A percentile compares a stretch with the other conserved stretches of the same genome.
phyloP scores from a whole-genome alignment of 2,797 vertebrate genomes.

The Thunnus albacares region DNA sequence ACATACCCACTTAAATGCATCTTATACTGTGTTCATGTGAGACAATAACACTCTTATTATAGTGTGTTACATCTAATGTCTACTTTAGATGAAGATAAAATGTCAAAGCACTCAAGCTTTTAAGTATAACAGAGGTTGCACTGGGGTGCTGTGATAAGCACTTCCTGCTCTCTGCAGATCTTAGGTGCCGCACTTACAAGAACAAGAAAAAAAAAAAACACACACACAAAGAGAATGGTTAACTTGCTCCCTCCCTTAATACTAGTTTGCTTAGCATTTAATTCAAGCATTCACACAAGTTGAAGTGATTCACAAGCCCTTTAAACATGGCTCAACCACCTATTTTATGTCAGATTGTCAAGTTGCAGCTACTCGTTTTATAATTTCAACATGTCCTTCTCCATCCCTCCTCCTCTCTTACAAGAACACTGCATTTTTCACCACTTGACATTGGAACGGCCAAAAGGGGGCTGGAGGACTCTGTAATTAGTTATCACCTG shows the following conservation, averaged over 20 bases:
- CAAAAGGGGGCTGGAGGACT: slow-evolving; percentile 40
- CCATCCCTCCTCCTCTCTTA: slow-evolving; percentile 27
- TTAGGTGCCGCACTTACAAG: slow-evolving; percentile 6
- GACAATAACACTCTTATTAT: slow-evolving; percentile 5
- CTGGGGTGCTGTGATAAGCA: slow-evolving; percentile 24
- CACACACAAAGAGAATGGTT: neutral
- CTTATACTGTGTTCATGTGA: neutral
- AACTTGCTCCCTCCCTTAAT: neutral
- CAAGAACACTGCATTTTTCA: slow-evolving; percentile 54
- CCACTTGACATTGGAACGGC: slow-evolving; percentile 53
- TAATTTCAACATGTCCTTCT: slow-evolving; percentile 37
- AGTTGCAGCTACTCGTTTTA: slow-evolving; percentile 35
- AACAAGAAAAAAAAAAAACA: slow-evolving; percentile 13
- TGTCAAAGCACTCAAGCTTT: slow-evolving; percentile 19
- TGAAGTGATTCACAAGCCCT: slow-evolving; percentile 5
- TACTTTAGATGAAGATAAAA: slow-evolving; percentile 18
- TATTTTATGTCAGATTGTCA: slow-evolving; percentile 40
- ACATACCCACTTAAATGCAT: neutral
- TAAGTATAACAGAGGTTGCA: neutral
- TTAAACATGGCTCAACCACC: slow-evolving; percentile 25
- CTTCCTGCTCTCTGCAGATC: slow-evolving; percentile 20
- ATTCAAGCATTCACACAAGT: slow-evolving; percentile 15
- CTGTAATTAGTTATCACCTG: slow-evolving; percentile 62
- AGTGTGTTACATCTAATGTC: neutral
- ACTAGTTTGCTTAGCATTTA: slow-evolving; percentile 6